Base-by-base conservation (phyloP, 2,888 invertebrate genomes). In the Hymenopus coronatus region DNA sequence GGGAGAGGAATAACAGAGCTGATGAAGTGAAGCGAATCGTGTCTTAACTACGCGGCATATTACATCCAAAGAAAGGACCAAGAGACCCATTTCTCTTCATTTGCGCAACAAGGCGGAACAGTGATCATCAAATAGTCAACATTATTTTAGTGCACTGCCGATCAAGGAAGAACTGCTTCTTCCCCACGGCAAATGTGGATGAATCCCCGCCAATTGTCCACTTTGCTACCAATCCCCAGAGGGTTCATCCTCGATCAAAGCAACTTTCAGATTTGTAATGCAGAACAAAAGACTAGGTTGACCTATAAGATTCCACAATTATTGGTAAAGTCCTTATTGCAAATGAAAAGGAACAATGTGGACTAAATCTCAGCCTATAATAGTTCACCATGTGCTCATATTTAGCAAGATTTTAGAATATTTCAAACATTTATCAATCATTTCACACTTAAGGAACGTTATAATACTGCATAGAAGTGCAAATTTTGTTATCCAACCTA, bases 181-280 rank as follows among this genome's bases (percentile, higher is more conserved):
- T 70, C 82, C 85, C 86, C 88, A n/a, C n/a, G n/a, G 33, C 84
- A 28, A 28, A 70, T 82, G 46, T 28, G 85, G 27, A 14, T 84
- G 89, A 87, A 89, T 88, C 89, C 82, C 84, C 82, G 85, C 88
- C 89, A 88, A 89, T 88, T 89, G 89, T 85, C 87, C 89, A 89
- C 89, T 89, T 89, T 88, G 89, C 85, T 89, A 89, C 82, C 82
- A 33, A 88, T 89, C 89, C 88, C 89, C 82, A 25, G 83, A 86
- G 89, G 89, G 82, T 70, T 70, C 54, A 70, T 28, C 25, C 83
- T 28, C 83, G 7, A 33, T 83, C 28, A 83, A 83, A 33, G 30
- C 6, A 15, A 20, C n/a, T 15, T 30, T 83, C 83, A 15, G 20
- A 30, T 83, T 20, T 83, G 9, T 83, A 30, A 30, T 28, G 30